Base-by-base conservation (phyloP, 2,113 vertebrate species). In the Globicephala melas region DNA sequence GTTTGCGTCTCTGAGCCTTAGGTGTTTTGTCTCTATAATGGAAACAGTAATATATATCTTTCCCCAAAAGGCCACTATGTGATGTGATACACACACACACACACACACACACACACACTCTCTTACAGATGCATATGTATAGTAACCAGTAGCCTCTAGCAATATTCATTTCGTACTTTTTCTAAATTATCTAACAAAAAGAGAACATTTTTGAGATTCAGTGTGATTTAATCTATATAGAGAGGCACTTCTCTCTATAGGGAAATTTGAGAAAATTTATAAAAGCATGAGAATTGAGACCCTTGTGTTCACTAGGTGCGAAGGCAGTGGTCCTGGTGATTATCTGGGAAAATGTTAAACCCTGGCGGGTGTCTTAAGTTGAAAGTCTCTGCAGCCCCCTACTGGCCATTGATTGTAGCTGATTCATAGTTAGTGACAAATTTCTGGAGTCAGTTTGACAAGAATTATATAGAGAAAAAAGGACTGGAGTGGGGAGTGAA, bases 371-470 rank as follows among this genome's bases (percentile, higher is more conserved):
- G 7, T 31, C 44, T 67, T 74, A 90, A 94, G 96, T 97, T 97
- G 94, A 65, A 88, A 84, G 97, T 97, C 98, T 98, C 95, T 98
- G 94, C 96, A 92, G 97, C 98, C 98, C 96, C 50, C 97, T 98
- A 91, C 96, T 97, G 98, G 98, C 47, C 76, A 90, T 6, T 73
- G 60, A 31, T 50, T 92, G 74, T 81, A 94, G 65, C 28, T 25
- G 38, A n/a, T 84, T 92, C 65, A 31, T 13, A 74, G 47, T 79
- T 60, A 58, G 0, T 60, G 65, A 87, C 31, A 70, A 93, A 84
- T 62, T n/a, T 4, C 28, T 21, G 7, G 26, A 74, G 33, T 90
- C 53, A 68, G 58, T 91, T 88, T 86, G 60, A 89, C 17, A 88
- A 88, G 33, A 94, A 63, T 94, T 89, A 33, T 33, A 20, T 14